Evolutionary conservation across 2,797 vertebrate genomes (phyloP).

Genomic region (Sylvia borin): DNA sequence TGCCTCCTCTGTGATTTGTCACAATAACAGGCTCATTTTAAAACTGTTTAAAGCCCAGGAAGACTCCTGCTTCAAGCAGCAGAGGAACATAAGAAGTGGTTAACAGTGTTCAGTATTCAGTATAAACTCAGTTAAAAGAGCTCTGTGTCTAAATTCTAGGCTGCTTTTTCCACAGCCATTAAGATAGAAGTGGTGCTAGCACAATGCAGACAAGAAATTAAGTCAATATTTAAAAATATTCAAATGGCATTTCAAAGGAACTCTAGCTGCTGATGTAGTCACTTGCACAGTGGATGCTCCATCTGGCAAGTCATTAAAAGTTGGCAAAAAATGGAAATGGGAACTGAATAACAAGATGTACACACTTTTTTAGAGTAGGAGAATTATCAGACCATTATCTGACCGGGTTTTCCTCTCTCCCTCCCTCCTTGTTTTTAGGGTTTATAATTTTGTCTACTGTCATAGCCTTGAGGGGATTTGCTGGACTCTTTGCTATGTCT

Average conservation of each 20-base stretch:
- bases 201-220: conserved; percentile 22
- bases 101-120: not conserved
- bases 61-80: not conserved
- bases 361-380: not conserved
- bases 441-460: not conserved
- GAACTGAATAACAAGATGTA: not conserved
- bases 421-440: not conserved
- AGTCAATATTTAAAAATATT: not conserved
- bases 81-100: not conserved
- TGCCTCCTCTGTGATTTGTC: not conserved
- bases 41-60: not conserved
- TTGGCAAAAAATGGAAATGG: not conserved
- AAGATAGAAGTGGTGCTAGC: not conserved
- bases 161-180: not conserved
- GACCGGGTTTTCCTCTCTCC: not conserved
- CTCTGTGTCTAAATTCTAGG: not conserved
- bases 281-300: not conserved
- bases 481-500: not conserved
- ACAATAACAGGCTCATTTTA: not conserved
- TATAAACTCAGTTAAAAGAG: not conserved
- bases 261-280: not conserved
- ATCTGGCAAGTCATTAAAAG: not conserved
- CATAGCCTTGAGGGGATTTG: not conserved
- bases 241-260: not conserved
- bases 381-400: not conserved